phyloP scores from a whole-genome alignment of 2,113 vertebrate genomes.

The Haemorhous mexicanus region DNA sequence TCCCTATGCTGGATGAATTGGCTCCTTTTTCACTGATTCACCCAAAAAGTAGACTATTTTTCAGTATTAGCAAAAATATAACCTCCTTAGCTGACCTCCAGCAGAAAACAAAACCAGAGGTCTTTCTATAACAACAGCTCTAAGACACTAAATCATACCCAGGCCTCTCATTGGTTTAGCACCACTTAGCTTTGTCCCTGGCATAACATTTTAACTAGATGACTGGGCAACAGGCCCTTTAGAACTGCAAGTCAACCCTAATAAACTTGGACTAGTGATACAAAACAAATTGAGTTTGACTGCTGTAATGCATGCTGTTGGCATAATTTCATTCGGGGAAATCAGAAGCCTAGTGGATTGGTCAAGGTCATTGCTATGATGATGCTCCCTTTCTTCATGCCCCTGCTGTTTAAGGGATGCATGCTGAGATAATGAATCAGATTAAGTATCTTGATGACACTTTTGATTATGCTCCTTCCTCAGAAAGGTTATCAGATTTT shows the following conservation, averaged over 20 bases:
- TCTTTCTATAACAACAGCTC: not conserved
- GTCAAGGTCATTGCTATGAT: conserved; percentile 11
- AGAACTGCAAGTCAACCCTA: not conserved
- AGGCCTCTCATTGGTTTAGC: not conserved
- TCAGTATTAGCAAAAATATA: not conserved
- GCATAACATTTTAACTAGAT: not conserved
- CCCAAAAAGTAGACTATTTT: not conserved
- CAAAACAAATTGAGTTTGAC: conserved; percentile 12
- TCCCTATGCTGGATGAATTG: not conserved
- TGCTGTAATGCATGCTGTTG: not conserved
- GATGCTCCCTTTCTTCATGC: not conserved
- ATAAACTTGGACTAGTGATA: not conserved
- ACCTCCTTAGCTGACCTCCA: not conserved
- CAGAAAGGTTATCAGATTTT: conserved; percentile 24
- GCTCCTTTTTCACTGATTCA: not conserved
- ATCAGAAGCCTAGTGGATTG: not conserved
- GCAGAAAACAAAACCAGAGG: not conserved
- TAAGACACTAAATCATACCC: not conserved
- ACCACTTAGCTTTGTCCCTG: not conserved
- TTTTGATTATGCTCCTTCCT: conserved; percentile 5
- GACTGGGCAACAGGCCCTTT: not conserved
- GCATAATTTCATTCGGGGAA: not conserved
- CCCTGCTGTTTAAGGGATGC: not conserved
- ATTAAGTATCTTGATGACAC: conserved; percentile 4
- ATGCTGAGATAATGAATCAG: not conserved